phyloP scores from a whole-genome alignment of 2,888 invertebrate species.

The Nycteola revayana region DNA sequence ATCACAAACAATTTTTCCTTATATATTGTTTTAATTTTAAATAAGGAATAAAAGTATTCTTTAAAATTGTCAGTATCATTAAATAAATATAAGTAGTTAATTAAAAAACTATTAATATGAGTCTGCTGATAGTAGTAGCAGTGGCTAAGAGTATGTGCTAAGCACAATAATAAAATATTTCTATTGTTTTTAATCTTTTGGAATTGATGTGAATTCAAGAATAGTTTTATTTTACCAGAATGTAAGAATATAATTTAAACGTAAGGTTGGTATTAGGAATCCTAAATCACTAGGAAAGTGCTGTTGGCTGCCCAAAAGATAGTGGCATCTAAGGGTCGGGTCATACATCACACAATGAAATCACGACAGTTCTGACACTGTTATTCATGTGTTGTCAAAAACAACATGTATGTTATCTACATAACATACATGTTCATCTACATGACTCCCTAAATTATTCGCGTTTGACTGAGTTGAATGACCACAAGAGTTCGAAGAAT shows the following conservation, averaged over 20 bases:
- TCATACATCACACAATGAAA: conserved; percentile 14
- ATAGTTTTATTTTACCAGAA: conserved; percentile 4
- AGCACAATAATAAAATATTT: conserved; percentile 24
- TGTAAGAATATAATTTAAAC: conserved; percentile 13
- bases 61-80: conserved; percentile 7
- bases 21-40: conserved; percentile 8
- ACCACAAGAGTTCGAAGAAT: too few relatives aligned
- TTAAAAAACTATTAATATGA: conserved; percentile 2
- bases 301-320: conserved; percentile 12
- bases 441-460: too few relatives aligned
- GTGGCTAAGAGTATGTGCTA: conserved; percentile 33
- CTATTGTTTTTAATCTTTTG: too few relatives aligned
- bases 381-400: conserved; percentile 14
- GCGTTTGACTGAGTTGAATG: too few relatives aligned
- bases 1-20: too few relatives aligned
- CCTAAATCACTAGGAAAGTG: conserved; percentile 14
- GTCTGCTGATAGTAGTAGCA: conserved; percentile 10
- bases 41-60: conserved; percentile 8
- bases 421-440: too few relatives aligned
- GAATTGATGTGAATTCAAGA: conserved; percentile 8
- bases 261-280: conserved; percentile 10
- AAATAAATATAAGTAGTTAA: conserved; percentile 3
- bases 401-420: too few relatives aligned
- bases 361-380: conserved; percentile 12
- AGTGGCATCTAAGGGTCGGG: conserved; percentile 15